These are phyloP conservation scores for Microctenopoma steveboyesi DNA, from an alignment of 2,797 vertebrate species.

Conservation along the genomic window DNA sequence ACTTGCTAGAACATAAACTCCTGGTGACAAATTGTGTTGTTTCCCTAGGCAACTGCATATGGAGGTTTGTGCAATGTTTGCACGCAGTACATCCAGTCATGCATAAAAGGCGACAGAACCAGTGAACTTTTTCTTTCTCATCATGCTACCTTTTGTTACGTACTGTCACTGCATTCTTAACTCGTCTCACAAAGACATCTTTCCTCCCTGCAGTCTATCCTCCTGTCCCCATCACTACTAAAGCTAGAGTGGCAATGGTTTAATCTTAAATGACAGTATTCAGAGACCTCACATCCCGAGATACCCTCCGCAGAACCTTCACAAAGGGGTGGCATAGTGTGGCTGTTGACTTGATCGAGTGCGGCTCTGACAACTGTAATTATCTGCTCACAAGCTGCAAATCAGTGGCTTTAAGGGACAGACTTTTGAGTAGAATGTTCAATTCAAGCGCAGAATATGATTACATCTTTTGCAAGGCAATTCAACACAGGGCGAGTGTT, in stretches of 20 bases:
- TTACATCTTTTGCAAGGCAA: slow-evolving; percentile 16
- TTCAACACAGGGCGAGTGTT: neutral
- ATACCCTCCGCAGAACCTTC: slow-evolving; percentile 39
- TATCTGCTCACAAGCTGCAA: slow-evolving; percentile 44
- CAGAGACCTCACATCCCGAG: slow-evolving; percentile 20
- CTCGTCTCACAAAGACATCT: slow-evolving; percentile 1
- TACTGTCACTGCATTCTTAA: neutral
- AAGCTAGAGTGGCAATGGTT: slow-evolving; percentile 24
- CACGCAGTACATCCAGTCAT: slow-evolving; percentile 27
- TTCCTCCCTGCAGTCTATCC: slow-evolving; percentile 9
- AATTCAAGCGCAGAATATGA: slow-evolving; percentile 16
- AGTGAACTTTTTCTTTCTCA: slow-evolving; percentile 1
- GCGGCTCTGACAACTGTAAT: slow-evolving; percentile 46
- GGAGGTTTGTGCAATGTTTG: slow-evolving; percentile 8
- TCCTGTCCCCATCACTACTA: slow-evolving; percentile 9
- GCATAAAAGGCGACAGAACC: slow-evolving; percentile 32
- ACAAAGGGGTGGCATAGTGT: slow-evolving; percentile 6
- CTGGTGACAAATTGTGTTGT: slow-evolving; percentile 49
- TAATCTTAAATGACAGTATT: slow-evolving; percentile 48
- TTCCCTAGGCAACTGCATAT: slow-evolving; percentile 21
- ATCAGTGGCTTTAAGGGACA: slow-evolving; percentile 21
- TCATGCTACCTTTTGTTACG: slow-evolving; percentile 5
- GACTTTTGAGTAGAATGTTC: slow-evolving; percentile 20
- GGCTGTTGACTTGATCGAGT: slow-evolving; percentile 28
- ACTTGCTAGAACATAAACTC: slow-evolving; percentile 49